A percentile compares a stretch with the other conserved stretches of the same genome.
Conservation (phyloP, 1,140 invertebrate species). For the Ceratoteleas bidentatus region DNA sequence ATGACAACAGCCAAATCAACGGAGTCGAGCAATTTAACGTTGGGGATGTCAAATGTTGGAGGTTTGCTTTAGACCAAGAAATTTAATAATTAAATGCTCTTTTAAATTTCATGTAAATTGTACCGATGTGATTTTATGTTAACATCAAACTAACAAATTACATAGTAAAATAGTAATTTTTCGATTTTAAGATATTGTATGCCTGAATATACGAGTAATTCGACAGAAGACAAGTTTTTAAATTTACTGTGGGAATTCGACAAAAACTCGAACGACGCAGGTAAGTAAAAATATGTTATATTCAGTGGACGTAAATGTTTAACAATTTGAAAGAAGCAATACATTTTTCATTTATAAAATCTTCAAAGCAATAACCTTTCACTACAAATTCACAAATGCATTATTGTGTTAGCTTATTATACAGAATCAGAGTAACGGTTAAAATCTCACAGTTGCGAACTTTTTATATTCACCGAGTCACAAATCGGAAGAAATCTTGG, state of each 20-base stretch:
- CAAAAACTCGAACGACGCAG: constrained; percentile 32
- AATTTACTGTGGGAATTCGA: constrained; percentile 60
- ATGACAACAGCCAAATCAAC: neutral
- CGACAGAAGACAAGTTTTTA: too few relatives aligned
- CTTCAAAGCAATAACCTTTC: constrained; percentile 9
- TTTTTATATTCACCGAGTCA: constrained; percentile 15
- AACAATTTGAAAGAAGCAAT: constrained; percentile 3
- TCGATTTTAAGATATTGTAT: too few relatives aligned
- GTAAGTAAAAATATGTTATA: constrained; percentile 22
- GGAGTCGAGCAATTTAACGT: constrained; percentile 44
- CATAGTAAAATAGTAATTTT: too few relatives aligned
- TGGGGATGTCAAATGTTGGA: constrained; percentile 54
- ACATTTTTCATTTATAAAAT: neutral
- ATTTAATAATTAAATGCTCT: constrained; percentile 1
- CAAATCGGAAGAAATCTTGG: constrained; percentile 11
- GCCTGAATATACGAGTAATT: too few relatives aligned
- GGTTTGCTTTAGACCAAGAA: constrained; percentile 31
- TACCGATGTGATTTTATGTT: too few relatives aligned
- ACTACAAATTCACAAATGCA: constrained; percentile 8
- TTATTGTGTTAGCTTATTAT: neutral
- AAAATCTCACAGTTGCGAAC: constrained; percentile 4
- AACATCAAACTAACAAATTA: too few relatives aligned
- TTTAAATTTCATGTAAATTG: too few relatives aligned
- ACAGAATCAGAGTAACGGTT: constrained; percentile 4
- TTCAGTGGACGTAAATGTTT: neutral